phyloP scores from a whole-genome alignment of 1,140 invertebrate genomes.

The Penaeus chinensis region DNA sequence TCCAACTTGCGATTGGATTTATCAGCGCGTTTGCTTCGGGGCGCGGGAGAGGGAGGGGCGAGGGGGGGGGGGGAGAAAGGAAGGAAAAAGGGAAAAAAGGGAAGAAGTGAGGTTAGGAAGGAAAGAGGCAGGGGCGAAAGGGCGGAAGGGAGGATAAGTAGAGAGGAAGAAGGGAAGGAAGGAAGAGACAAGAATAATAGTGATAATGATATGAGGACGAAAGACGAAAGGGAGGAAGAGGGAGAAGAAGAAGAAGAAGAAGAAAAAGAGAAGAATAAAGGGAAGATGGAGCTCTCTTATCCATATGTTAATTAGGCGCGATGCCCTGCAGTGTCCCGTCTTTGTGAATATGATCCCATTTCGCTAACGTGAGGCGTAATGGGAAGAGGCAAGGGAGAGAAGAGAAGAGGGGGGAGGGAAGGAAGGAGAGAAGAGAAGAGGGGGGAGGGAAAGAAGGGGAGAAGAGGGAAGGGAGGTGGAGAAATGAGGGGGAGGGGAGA shows the following conservation, averaged over 20 bases:
- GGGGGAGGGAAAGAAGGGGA: neutral
- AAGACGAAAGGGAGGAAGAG: neutral
- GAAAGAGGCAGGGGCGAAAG: neutral
- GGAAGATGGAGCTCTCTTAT: too few relatives aligned
- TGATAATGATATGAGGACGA: neutral
- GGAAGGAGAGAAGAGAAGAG: too few relatives aligned
- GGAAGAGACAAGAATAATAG: too few relatives aligned
- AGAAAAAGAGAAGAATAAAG: too few relatives aligned
- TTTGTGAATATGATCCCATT: too few relatives aligned
- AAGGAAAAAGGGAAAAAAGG: neutral
- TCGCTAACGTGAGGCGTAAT: neutral
- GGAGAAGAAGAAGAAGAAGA: too few relatives aligned
- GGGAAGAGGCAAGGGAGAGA: neutral
- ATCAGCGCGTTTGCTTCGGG: neutral
- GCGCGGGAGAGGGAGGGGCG: neutral
- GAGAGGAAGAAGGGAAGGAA: neutral
- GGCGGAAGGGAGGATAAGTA: neutral
- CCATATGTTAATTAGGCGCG: too few relatives aligned
- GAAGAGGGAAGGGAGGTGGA: neutral
- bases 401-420: neutral
- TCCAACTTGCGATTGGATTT: neutral
- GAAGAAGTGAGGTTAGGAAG: neutral
- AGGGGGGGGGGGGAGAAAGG: neutral
- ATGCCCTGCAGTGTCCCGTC: too few relatives aligned
- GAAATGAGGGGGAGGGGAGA: neutral